Conservation (phyloP, 1,140 invertebrate genomes). For the Magallana ariakensis region DNA sequence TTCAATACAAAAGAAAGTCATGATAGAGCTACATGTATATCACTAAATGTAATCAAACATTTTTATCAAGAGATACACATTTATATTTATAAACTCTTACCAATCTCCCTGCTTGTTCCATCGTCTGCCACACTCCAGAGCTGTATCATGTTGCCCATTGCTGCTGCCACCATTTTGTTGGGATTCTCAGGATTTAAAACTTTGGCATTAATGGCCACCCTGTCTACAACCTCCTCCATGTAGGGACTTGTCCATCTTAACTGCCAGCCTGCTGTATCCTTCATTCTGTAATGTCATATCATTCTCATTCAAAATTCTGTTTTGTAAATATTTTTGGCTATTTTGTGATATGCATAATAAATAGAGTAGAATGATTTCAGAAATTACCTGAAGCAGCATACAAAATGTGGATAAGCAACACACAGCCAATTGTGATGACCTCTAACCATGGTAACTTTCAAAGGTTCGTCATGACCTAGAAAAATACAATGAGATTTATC, state of each 20-base stretch:
- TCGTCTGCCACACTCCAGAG: conserved; percentile 94
- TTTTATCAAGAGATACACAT: no score
- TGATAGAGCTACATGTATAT: no score
- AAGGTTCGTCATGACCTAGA: conserved; percentile 66
- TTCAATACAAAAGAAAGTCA: no score
- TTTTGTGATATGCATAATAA: no score
- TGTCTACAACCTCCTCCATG: conserved; percentile 92
- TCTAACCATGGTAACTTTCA: conserved; percentile 87
- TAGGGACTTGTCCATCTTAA: conserved; percentile 95
- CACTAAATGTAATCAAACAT: no score
- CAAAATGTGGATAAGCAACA: conserved; percentile 96
- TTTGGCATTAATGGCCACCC: conserved; percentile 97
- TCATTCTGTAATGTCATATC: conserved; percentile 84
- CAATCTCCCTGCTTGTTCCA: conserved; percentile 88
- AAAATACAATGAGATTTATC: background rate
- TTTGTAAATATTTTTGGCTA: no score
- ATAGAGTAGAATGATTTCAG: no score
- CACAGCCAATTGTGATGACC: conserved; percentile 99
- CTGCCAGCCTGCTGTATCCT: conserved; percentile 97
- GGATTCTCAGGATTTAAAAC: conserved; percentile 83
- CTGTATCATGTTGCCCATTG: conserved; percentile 89
- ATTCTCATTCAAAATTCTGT: background rate
- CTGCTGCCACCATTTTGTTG: conserved; percentile 93
- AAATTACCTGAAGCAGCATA: conserved; percentile 92
- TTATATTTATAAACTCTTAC: conserved; percentile 75